phyloP scores from a whole-genome alignment of 2,113 vertebrate species.

The Aegithalos caudatus region DNA sequence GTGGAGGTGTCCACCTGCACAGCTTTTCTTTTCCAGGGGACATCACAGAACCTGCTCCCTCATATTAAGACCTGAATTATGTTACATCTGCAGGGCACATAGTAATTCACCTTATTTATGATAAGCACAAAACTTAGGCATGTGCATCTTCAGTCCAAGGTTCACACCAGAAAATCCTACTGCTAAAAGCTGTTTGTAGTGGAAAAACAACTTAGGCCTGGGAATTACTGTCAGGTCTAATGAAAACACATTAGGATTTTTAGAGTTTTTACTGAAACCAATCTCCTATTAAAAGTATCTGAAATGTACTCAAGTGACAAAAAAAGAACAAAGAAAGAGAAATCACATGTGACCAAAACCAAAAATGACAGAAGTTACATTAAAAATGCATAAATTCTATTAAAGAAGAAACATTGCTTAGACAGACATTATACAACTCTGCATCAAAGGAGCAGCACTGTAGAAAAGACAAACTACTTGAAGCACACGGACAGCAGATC shows the following conservation, averaged over 20 bases:
- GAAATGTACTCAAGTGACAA: constrained; percentile 35
- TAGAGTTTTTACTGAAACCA: neutral
- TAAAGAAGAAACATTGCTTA: constrained; percentile 54
- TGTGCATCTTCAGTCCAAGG: neutral
- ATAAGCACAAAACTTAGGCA: neutral
- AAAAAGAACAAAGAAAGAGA: constrained; percentile 17
- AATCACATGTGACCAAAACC: neutral
- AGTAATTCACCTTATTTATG: neutral
- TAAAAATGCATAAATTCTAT: constrained; percentile 5
- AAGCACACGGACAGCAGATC: neutral
- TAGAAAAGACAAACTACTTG: neutral
- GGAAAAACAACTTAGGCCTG: neutral
- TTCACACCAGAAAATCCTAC: neutral
- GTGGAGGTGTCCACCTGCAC: neutral
- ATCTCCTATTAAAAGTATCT: constrained; percentile 15
- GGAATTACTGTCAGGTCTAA: neutral
- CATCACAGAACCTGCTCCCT: neutral
- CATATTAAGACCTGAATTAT: neutral
- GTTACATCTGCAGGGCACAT: neutral
- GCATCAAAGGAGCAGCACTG: neutral
- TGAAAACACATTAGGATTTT: neutral
- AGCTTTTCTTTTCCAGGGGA: neutral
- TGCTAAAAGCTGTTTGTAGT: neutral
- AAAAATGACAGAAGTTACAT: constrained; percentile 11
- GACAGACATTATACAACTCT: constrained; percentile 44